A percentile compares a stretch with the other conserved stretches of the same genome.
Evolutionary conservation across 2,113 vertebrate species (phyloP).

Genomic region (Epinephelus fuscoguttatus): DNA sequence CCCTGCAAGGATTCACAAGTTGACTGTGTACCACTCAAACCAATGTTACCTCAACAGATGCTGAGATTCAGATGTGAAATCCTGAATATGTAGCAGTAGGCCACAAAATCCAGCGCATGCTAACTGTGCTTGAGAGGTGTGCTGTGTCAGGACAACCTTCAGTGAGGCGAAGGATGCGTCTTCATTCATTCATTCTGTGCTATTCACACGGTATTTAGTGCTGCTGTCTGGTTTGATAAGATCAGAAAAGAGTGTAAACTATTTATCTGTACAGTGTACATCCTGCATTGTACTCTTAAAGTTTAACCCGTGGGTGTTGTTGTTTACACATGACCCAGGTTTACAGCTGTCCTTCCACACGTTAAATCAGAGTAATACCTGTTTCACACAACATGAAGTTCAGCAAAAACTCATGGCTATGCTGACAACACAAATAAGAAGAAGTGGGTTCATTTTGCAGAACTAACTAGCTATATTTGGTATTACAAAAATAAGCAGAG

Average conservation of each 20-base stretch:
- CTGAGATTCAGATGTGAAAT: background rate
- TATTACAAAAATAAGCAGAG: background rate
- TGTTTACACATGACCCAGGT: background rate
- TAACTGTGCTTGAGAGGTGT: background rate
- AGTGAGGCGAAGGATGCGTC: background rate
- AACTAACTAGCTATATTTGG: background rate
- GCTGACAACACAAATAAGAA: background rate
- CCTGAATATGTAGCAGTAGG: background rate
- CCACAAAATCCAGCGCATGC: background rate
- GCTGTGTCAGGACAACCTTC: background rate
- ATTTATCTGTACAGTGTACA: background rate
- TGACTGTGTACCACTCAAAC: background rate
- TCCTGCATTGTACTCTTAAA: background rate
- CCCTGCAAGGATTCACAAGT: background rate
- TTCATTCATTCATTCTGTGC: too few species aligned
- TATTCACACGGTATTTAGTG: background rate
- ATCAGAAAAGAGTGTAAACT: background rate
- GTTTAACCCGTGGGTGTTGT: background rate
- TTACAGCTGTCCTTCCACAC: conserved; percentile 1
- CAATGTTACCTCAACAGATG: background rate
- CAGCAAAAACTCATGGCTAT: background rate
- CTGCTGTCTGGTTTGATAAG: background rate
- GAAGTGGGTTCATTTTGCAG: background rate
- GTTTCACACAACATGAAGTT: background rate
- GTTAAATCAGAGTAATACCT: background rate